Evolutionary conservation across 2,113 vertebrate species (phyloP).

Genomic region (Himantopus leucocephalus): DNA sequence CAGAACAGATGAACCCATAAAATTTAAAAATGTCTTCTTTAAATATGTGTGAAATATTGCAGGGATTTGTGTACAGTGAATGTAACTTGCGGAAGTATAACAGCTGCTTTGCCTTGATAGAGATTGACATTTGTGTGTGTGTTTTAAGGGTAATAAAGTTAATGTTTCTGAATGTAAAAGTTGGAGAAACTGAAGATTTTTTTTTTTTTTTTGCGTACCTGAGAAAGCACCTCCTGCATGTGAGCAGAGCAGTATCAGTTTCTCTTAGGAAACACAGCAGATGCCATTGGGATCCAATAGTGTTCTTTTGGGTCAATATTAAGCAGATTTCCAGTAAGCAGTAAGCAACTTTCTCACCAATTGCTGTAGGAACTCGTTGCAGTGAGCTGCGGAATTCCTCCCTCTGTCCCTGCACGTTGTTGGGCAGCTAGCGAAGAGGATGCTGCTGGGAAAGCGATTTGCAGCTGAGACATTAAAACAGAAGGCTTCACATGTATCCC

Average conservation of each 20-base stretch:
- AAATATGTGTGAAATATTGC: slow-evolving; percentile 15
- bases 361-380: neutral
- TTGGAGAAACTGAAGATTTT: neutral
- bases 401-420: neutral
- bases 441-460: neutral
- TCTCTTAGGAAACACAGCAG: neutral
- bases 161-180: neutral
- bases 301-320: neutral
- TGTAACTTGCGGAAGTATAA: slow-evolving; percentile 14
- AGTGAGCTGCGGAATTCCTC: neutral
- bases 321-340: neutral
- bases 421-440: neutral
- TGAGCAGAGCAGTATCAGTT: neutral
- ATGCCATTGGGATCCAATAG: neutral
- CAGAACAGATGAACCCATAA: slow-evolving; percentile 14
- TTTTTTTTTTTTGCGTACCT: neutral
- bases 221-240: neutral
- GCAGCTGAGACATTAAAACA: neutral
- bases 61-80: neutral
- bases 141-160: neutral
- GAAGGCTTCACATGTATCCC: neutral
- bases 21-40: neutral
- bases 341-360: neutral
- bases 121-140: neutral
- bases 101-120: neutral